A percentile compares a stretch with the other conserved stretches of the same genome.
Conservation (phyloP, 2,888 invertebrate genomes). For the Trimorus sp. region DNA sequence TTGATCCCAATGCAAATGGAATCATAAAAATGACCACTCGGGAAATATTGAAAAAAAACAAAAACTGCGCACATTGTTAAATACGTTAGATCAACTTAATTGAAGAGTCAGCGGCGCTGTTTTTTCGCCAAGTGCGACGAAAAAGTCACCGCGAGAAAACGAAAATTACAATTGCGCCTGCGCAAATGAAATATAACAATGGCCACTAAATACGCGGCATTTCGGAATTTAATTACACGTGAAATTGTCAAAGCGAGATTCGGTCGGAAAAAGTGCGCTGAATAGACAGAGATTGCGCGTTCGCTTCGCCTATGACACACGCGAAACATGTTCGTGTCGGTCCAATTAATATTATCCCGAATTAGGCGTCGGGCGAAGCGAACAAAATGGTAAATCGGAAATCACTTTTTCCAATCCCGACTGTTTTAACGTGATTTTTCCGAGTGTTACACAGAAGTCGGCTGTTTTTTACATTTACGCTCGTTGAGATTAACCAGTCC, state of each 20-base stretch:
- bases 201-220: neutral
- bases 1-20: neutral
- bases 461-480: no score
- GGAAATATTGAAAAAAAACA: constrained; percentile 3
- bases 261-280: neutral
- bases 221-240: no score
- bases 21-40: neutral
- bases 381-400: no score
- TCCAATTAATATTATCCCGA: no score
- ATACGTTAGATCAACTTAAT: neutral
- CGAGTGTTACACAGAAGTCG: neutral
- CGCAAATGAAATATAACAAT: constrained; percentile 1
- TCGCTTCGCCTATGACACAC: no score
- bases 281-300: no score
- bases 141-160: neutral
- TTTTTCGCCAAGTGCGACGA: neutral
- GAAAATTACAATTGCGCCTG: neutral
- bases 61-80: neutral
- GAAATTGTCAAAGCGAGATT: neutral
- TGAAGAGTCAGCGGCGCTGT: constrained; percentile 1
- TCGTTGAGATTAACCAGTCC: no score
- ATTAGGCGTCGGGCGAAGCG: no score
- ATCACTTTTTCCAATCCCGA: no score
- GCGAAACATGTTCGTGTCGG: no score
- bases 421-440: no score